Evolutionary conservation across 2,113 vertebrate species (phyloP).

Genomic region (Andinoacara biseriatus): DNA sequence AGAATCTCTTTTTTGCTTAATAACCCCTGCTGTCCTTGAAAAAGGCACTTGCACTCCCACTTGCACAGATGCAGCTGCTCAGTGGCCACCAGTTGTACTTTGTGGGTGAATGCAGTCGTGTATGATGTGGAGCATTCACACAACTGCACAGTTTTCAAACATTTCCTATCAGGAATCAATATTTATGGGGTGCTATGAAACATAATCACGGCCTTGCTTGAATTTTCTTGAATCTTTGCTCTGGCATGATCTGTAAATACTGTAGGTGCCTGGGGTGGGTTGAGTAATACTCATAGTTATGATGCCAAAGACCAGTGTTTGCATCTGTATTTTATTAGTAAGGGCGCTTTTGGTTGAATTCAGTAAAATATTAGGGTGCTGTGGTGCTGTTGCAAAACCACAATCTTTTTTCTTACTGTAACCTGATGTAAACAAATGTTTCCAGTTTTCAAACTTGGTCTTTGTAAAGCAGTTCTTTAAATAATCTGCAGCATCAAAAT

Average conservation of each 20-base stretch:
- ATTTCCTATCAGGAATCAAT: not conserved
- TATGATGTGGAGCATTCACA: not conserved
- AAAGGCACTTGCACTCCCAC: constrained; percentile 49
- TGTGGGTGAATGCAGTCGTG: not conserved
- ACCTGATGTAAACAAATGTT: not conserved
- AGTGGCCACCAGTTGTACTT: not conserved
- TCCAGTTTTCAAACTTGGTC: too few relatives aligned
- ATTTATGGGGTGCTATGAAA: not conserved
- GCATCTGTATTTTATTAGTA: not conserved
- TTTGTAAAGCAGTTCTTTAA: too few relatives aligned
- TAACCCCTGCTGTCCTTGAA: constrained; percentile 15
- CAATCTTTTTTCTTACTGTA: not conserved
- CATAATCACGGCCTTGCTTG: not conserved
- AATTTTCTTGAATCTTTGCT: not conserved
- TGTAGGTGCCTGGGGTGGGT: not conserved
- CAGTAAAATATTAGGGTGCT: not conserved
- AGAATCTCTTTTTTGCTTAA: not conserved
- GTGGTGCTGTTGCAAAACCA: not conserved
- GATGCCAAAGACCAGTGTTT: not conserved
- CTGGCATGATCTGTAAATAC: not conserved
- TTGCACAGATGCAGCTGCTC: constrained; percentile 18
- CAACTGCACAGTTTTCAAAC: not conserved
- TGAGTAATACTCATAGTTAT: not conserved
- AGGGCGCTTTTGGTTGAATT: not conserved
- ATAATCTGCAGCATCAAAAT: too few relatives aligned